phyloP scores from a whole-genome alignment of 2,888 invertebrate species.

The Acleris holmiana region DNA sequence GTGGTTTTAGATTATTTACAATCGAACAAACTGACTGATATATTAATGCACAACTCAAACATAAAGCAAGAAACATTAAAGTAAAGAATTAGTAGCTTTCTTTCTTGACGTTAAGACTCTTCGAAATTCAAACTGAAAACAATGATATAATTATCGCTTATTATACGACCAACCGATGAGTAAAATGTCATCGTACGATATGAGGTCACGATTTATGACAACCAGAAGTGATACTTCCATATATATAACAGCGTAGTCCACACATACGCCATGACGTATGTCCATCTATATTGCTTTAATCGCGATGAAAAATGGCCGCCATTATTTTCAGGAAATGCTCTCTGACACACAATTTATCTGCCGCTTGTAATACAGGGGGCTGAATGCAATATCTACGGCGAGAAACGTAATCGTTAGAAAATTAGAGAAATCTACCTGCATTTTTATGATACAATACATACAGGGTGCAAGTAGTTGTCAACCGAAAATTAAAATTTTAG shows the following conservation, averaged over 20 bases:
- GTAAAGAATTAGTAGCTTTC: too few relatives aligned
- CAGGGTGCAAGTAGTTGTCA: not conserved
- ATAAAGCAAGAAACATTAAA: too few relatives aligned
- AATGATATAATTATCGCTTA: too few relatives aligned
- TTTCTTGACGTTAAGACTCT: too few relatives aligned
- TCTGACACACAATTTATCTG: slow-evolving; percentile 42
- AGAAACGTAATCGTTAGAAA: slow-evolving; percentile 6
- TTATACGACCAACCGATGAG: too few relatives aligned
- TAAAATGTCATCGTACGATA: too few relatives aligned
- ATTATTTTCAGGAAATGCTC: slow-evolving; percentile 49
- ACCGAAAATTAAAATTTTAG: not conserved
- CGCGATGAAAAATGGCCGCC: slow-evolving; percentile 51
- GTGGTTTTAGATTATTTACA: too few relatives aligned
- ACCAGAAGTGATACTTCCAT: too few relatives aligned
- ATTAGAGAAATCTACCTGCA: too few relatives aligned
- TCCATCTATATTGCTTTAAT: slow-evolving; percentile 49
- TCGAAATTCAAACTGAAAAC: too few relatives aligned
- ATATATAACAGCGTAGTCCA: not conserved
- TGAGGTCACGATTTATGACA: not conserved
- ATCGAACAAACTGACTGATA: too few relatives aligned
- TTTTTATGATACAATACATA: not conserved
- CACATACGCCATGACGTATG: slow-evolving; percentile 40
- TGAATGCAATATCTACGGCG: slow-evolving; percentile 21
- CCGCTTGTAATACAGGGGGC: slow-evolving; percentile 23
- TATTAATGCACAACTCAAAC: too few relatives aligned